These are phyloP conservation scores for Bhutanitis thaidina DNA, from an alignment of 2,888 invertebrate genomes.

Conservation along the genomic window DNA sequence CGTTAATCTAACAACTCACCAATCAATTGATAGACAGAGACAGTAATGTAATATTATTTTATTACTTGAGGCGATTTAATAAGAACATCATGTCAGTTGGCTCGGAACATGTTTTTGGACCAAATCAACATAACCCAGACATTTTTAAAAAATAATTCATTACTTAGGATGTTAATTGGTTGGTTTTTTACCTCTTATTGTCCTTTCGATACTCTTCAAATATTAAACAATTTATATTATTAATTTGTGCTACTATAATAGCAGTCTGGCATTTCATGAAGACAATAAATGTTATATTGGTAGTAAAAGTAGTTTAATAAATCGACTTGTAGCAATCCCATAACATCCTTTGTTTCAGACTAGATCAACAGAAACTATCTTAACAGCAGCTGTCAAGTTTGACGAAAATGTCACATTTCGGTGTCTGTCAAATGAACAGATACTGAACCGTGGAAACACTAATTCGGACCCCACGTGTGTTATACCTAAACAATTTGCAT, in stretches of 20 bases:
- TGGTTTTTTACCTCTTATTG: not conserved
- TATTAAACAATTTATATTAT: not conserved
- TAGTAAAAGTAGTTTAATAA: not conserved
- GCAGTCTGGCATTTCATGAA: not conserved
- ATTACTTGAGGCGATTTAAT: not conserved
- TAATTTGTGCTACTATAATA: slow-evolving; percentile 7
- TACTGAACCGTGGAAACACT: not conserved
- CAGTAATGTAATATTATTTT: too few relatives aligned
- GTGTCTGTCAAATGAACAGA: too few relatives aligned
- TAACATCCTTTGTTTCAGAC: slow-evolving; percentile 2
- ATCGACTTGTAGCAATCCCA: not conserved
- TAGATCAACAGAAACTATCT: not conserved
- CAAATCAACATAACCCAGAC: not conserved
- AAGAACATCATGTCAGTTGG: not conserved
- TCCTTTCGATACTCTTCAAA: not conserved
- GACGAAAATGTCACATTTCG: not conserved
- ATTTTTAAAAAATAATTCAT: not conserved
- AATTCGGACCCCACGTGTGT: not conserved
- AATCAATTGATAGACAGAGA: too few relatives aligned
- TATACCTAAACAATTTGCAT: too few relatives aligned
- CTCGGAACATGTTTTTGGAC: not conserved
- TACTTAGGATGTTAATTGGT: too few relatives aligned
- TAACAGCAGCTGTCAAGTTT: not conserved
- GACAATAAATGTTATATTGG: not conserved
- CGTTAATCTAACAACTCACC: too few relatives aligned